A percentile compares a stretch with the other conserved stretches of the same genome.
These are phyloP conservation scores for Drosophila baimaii DNA, from an alignment of 1,140 invertebrate species.

Conservation along the genomic window DNA sequence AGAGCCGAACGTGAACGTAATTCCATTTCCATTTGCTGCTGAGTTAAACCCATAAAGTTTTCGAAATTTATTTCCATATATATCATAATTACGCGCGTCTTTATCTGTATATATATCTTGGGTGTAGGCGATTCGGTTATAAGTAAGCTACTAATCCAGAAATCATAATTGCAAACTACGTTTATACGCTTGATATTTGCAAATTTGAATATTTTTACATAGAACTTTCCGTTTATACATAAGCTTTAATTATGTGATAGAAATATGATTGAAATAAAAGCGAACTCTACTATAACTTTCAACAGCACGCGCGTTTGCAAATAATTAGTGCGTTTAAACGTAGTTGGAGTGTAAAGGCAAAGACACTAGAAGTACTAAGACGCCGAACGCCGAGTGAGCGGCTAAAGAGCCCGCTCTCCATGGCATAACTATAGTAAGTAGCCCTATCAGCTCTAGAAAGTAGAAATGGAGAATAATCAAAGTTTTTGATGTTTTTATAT, in stretches of 20 bases:
- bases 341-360: no score
- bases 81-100: slow-evolving; percentile 18
- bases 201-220: slow-evolving; percentile 2
- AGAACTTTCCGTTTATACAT: slow-evolving; percentile 12
- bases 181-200: slow-evolving; percentile 30
- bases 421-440: no score
- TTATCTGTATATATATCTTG: slow-evolving; percentile 30
- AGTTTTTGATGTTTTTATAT: no score
- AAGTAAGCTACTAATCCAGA: slow-evolving; percentile 28
- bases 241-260: slow-evolving; percentile 25
- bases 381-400: no score
- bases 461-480: no score
- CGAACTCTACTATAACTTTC: slow-evolving; percentile 3
- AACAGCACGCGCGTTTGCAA: slow-evolving; percentile 16
- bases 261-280: slow-evolving; percentile 17
- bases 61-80: slow-evolving; percentile 33
- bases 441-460: no score
- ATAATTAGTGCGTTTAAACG: slow-evolving; percentile 26
- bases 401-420: no score
- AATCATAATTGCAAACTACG: slow-evolving; percentile 24
- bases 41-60: slow-evolving; percentile 37
- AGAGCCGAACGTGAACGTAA: slow-evolving; percentile 22
- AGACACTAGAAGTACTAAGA: no score
- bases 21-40: slow-evolving; percentile 3
- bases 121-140: slow-evolving; percentile 31